Percentiles rank a stretch among this genome's conserved stretches.
Evolutionary conservation across 2,113 vertebrate species (phyloP).

Genomic region (Globicephala melas): DNA sequence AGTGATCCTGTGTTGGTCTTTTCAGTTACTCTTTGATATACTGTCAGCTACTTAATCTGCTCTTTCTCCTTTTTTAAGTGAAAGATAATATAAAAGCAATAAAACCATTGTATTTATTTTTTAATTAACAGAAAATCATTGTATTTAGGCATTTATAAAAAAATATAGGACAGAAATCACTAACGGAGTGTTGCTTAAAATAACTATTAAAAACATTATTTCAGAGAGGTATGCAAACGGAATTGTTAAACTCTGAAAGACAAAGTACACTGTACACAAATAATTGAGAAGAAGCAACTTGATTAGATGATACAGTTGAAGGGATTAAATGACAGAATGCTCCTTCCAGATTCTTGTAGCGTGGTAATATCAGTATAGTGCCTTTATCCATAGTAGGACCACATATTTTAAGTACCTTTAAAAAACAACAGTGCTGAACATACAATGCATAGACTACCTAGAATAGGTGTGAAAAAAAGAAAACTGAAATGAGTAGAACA

Average conservation of each 20-base stretch:
- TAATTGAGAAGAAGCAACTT: background rate
- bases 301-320: background rate
- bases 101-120: background rate
- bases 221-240: background rate
- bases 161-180: background rate
- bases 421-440: background rate
- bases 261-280: background rate
- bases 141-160: background rate
- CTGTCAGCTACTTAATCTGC: background rate
- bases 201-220: background rate
- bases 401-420: background rate
- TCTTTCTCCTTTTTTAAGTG: background rate
- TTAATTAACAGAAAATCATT: background rate
- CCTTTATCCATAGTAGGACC: background rate
- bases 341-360: background rate
- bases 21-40: background rate
- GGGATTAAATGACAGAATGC: background rate
- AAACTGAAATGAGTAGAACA: background rate
- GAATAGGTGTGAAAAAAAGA: background rate
- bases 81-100: background rate
- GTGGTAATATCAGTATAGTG: background rate
- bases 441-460: background rate
- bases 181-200: background rate
- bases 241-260: background rate
- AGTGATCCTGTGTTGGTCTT: background rate